These are phyloP conservation scores for Oceanites oceanicus DNA, from an alignment of 2,113 vertebrate genomes.

Conservation along the genomic window DNA sequence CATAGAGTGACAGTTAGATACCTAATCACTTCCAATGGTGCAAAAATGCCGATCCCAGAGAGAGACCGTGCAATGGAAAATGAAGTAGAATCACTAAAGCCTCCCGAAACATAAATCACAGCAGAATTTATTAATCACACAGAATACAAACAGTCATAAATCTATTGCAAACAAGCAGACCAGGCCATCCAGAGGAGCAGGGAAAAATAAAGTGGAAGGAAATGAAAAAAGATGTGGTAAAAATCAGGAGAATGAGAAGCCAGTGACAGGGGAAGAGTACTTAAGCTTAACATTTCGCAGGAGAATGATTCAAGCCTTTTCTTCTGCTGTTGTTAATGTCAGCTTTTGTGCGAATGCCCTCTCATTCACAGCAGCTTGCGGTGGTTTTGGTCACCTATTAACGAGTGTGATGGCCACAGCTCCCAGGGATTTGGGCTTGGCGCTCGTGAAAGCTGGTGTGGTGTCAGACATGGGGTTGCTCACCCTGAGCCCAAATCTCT, in stretches of 20 bases:
- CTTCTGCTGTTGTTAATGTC: neutral
- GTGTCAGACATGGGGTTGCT: neutral
- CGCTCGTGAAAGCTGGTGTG: too few relatives aligned
- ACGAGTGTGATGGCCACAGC: neutral
- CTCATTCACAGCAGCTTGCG: neutral
- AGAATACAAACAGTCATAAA: constrained; percentile 39
- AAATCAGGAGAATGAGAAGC: neutral
- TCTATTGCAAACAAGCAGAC: neutral
- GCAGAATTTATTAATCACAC: constrained; percentile 15
- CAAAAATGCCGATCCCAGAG: neutral
- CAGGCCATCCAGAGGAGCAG: neutral
- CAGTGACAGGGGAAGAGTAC: neutral
- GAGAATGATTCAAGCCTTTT: neutral
- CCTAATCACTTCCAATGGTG: neutral
- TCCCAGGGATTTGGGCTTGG: fast-evolving
- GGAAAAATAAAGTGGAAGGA: neutral
- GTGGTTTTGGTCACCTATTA: neutral
- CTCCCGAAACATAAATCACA: neutral
- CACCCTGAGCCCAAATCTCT: neutral
- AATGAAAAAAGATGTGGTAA: neutral
- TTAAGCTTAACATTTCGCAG: neutral
- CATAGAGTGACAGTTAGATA: neutral
- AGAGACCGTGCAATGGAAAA: neutral
- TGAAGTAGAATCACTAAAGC: neutral
- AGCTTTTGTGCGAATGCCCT: neutral